These are phyloP conservation scores for Choristoneura fumiferana DNA, from an alignment of 1,140 invertebrate species.

Conservation along the genomic window DNA sequence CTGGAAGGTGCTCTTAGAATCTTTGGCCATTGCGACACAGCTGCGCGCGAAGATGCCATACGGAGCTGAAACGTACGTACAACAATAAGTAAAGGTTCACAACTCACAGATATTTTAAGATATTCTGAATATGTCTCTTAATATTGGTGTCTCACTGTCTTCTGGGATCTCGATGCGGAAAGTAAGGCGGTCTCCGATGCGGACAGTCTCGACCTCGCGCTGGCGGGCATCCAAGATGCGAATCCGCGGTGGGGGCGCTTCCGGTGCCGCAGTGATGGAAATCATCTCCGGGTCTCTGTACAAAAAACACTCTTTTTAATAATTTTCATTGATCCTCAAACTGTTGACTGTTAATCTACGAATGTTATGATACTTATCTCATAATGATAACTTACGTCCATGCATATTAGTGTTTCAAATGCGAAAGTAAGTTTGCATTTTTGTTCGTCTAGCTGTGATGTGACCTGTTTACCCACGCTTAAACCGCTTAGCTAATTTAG, in stretches of 20 bases:
- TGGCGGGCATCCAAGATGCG: slow-evolving; percentile 91
- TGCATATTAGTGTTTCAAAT: too few species aligned
- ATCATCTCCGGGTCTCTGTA: slow-evolving; percentile 95
- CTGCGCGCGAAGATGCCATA: slow-evolving; percentile 97
- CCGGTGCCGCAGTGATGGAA: slow-evolving; percentile 95
- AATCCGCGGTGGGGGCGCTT: slow-evolving; percentile 95
- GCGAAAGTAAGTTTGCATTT: too few species aligned
- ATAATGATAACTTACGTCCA: too few species aligned
- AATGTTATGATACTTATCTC: too few species aligned
- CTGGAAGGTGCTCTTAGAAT: slow-evolving; percentile 96
- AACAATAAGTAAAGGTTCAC: slow-evolving; percentile 3
- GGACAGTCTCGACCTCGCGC: slow-evolving; percentile 94
- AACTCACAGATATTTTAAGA: slow-evolving; percentile 16
- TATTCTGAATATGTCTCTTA: slow-evolving; percentile 20
- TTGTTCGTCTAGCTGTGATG: too few species aligned
- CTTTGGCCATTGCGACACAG: slow-evolving; percentile 97
- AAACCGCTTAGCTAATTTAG: too few species aligned
- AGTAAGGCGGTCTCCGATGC: slow-evolving; percentile 95
- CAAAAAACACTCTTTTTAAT: slow-evolving; percentile 4
- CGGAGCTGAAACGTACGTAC: slow-evolving; percentile 84
- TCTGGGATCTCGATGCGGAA: slow-evolving; percentile 98
- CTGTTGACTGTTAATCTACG: too few species aligned
- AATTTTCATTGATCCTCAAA: too few species aligned
- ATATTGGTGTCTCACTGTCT: slow-evolving; percentile 86
- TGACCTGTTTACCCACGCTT: too few species aligned